These are phyloP conservation scores for Pterostichus madidus DNA, from an alignment of 2,888 invertebrate genomes.

Conservation along the genomic window DNA sequence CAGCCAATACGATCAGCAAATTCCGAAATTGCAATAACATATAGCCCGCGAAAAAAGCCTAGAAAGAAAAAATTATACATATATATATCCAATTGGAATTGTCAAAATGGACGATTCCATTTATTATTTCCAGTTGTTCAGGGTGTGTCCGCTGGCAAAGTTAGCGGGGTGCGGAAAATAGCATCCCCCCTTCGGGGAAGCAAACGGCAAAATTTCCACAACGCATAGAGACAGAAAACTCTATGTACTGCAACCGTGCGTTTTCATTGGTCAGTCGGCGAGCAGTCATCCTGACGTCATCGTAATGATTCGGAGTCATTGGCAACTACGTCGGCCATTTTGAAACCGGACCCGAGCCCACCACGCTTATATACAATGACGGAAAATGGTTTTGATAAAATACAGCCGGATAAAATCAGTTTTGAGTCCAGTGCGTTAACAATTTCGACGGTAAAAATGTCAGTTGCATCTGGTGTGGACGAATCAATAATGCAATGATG, in stretches of 20 bases:
- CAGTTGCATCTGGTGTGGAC: constrained; percentile 47
- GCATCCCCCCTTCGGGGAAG: constrained; percentile 7
- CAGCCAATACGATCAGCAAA: constrained; percentile 42
- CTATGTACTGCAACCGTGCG: constrained; percentile 56
- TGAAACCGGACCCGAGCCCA: constrained; percentile 36
- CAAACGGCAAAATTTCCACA: constrained; percentile 47
- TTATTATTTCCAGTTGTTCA: constrained; percentile 43
- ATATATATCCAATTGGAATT: constrained; percentile 61
- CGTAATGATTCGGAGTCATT: constrained; percentile 63
- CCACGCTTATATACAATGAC: constrained; percentile 64
- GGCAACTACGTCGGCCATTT: constrained; percentile 61
- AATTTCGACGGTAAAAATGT: constrained; percentile 39
- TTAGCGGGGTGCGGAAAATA: constrained; percentile 16
- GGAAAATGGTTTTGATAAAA: constrained; percentile 57
- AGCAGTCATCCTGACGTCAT: constrained; percentile 65
- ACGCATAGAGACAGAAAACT: constrained; percentile 52
- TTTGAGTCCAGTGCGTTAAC: constrained; percentile 50
- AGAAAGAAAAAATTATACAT: constrained; percentile 41
- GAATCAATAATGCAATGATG: constrained; percentile 66
- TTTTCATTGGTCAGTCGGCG: constrained; percentile 48
- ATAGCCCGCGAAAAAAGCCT: constrained; percentile 35
- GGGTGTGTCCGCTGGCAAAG: constrained; percentile 55
- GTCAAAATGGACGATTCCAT: constrained; percentile 62
- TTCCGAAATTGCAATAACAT: constrained; percentile 56
- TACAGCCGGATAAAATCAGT: constrained; percentile 51